Evolutionary conservation across 2,113 vertebrate genomes (phyloP), one percentile per base, ranked within the genome.

Genomic region (Puffinus mauretanicus): DNA sequence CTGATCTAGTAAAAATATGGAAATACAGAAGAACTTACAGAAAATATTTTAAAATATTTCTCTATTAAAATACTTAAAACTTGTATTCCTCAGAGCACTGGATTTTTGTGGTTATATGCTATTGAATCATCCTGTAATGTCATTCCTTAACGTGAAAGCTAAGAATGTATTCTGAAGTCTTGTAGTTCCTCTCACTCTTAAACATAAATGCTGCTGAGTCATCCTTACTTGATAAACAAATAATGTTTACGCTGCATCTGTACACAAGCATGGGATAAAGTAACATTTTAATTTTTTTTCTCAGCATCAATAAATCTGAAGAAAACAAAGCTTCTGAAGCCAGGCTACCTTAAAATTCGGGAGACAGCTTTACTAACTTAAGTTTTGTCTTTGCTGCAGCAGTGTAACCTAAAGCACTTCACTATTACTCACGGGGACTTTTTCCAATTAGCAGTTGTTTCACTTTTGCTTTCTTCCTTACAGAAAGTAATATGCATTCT

Each of bases 141-240:
- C 44, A 87, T 44, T 89, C 36, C 47, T 81, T 65, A 61, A 79
- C 91, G 82, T 13, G 13, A 79, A 96, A 85, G 51, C 81, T 67
- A 65, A 34, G 52, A 54, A 57, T 2, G 14, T 55, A 29, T 67
- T 67, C 65, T 70, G 36, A 90, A 93, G 15, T 60, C 16, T 26
- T 16, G 11, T 18, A 52, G 10, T 5, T 82, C 8, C 32, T 84
- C 24, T 83, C 25, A 19, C 26, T 61, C 57, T 36, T 49, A 75
- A 67, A 62, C 22, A 69, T 19, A 80, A 85, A 92, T 51, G 58
- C 16, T 94, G 96, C 94, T 93, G 94, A 97, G 90, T 97, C 97
- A 97, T 94, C 60, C 78, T 91, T 86, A 82, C 76, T 78, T 52
- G 40, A 54, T 27, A 94, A 82, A 80, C 27, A 93, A 87, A 18